A percentile compares a stretch with the other conserved stretches of the same genome.
Conservation (phyloP, 2,888 invertebrate species). For the Melangyna quadrimaculata region DNA sequence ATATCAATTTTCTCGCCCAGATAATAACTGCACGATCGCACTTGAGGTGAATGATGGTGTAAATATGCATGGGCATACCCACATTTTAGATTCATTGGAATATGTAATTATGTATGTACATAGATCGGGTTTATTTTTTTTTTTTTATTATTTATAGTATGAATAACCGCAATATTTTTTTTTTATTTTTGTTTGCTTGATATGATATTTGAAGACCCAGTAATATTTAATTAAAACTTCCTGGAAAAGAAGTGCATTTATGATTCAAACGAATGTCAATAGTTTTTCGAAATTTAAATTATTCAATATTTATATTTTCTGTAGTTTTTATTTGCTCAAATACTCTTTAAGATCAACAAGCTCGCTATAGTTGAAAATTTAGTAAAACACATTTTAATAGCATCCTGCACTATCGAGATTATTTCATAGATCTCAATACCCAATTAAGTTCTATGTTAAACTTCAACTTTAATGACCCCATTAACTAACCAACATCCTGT, state of each 20-base stretch:
- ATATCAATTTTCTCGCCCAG: slow-evolving; percentile 10
- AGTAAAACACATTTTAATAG: neutral
- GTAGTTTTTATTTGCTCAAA: no score
- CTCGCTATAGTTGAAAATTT: neutral
- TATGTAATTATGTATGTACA: neutral
- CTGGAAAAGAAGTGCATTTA: no score
- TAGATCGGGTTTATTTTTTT: neutral
- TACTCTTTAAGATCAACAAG: neutral
- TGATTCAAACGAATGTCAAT: no score
- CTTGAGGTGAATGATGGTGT: slow-evolving; percentile 4
- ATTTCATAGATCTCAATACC: neutral
- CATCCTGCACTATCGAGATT: neutral
- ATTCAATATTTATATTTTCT: no score
- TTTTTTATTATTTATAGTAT: neutral
- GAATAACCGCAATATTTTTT: neutral
- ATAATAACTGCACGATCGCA: neutral
- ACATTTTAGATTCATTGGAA: neutral
- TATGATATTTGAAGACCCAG: neutral
- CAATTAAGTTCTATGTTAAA: neutral
- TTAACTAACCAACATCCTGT: neutral
- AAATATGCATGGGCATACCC: slow-evolving; percentile 9
- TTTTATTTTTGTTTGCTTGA: neutral
- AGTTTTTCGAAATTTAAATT: no score
- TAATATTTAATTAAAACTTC: no score
- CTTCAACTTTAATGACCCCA: neutral